These are phyloP conservation scores for Coregonus clupeaformis DNA, from an alignment of 2,113 vertebrate species.

Conservation along the genomic window DNA sequence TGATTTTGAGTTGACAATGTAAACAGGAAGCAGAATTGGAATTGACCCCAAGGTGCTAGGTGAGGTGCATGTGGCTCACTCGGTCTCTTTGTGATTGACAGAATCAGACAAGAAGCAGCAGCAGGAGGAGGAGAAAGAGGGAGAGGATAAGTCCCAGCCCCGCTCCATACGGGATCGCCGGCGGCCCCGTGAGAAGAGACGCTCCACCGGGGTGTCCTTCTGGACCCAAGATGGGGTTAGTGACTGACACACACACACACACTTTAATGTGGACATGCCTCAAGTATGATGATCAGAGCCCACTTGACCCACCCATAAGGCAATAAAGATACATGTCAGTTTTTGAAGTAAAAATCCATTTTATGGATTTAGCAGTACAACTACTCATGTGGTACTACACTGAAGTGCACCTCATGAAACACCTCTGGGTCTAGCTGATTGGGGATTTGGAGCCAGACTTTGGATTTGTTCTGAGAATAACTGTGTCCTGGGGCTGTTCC, in stretches of 20 bases:
- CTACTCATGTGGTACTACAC: not conserved
- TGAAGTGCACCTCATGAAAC: no score
- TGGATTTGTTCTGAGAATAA: not conserved
- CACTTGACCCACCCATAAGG: no score
- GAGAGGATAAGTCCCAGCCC: conserved; percentile 92
- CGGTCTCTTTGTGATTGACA: conserved; percentile 53
- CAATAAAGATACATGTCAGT: no score
- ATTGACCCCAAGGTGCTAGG: not conserved
- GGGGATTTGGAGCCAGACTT: not conserved
- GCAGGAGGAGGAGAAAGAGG: conserved; percentile 84
- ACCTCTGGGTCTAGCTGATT: no score
- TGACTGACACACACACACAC: not conserved
- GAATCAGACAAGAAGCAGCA: conserved; percentile 81
- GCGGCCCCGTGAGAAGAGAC: conserved; percentile 93
- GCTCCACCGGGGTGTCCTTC: conserved; percentile 92
- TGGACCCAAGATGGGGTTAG: conserved; percentile 81
- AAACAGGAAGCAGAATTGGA: not conserved
- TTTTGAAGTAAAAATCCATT: conserved; percentile 11
- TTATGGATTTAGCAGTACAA: not conserved
- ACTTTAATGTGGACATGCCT: not conserved
- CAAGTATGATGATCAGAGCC: no score
- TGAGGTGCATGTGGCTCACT: not conserved
- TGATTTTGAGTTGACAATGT: not conserved
- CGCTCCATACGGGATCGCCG: conserved; percentile 94
- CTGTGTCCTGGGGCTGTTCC: not conserved